phyloP scores from a whole-genome alignment of 1,140 invertebrate species.

The Ylistrum balloti region DNA sequence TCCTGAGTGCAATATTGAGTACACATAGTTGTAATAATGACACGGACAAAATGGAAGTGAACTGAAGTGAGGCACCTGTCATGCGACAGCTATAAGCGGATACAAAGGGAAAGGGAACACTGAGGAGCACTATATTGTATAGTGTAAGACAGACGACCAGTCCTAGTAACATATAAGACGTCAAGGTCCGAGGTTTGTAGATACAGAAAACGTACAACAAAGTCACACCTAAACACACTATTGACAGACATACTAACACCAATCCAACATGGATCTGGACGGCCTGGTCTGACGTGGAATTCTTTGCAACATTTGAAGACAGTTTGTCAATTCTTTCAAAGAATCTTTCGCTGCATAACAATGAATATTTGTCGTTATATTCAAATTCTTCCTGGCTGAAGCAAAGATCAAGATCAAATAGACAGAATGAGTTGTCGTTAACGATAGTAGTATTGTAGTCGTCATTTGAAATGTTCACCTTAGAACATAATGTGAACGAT shows the following conservation, averaged over 20 bases:
- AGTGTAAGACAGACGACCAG: not conserved
- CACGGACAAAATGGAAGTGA: not conserved
- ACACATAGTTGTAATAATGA: not conserved
- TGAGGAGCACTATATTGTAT: not conserved
- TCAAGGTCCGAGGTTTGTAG: not conserved
- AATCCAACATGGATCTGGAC: not conserved
- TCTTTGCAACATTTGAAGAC: not conserved
- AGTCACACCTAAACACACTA: not conserved
- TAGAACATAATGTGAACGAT: not conserved
- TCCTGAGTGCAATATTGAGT: not conserved
- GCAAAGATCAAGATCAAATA: not conserved
- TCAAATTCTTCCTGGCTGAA: not conserved
- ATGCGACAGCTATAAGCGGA: not conserved
- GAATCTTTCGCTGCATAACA: not conserved
- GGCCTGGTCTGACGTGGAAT: not conserved
- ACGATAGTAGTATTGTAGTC: not conserved
- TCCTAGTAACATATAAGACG: not conserved
- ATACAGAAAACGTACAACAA: not conserved
- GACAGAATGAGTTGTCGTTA: not conserved
- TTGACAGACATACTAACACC: not conserved
- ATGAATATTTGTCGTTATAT: not conserved
- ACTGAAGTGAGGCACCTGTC: not conserved
- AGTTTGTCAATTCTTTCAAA: conserved; percentile 15
- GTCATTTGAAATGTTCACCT: not conserved
- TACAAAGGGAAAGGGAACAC: not conserved